Conservation (phyloP, 2,113 vertebrate species). For the Cebus imitator region DNA sequence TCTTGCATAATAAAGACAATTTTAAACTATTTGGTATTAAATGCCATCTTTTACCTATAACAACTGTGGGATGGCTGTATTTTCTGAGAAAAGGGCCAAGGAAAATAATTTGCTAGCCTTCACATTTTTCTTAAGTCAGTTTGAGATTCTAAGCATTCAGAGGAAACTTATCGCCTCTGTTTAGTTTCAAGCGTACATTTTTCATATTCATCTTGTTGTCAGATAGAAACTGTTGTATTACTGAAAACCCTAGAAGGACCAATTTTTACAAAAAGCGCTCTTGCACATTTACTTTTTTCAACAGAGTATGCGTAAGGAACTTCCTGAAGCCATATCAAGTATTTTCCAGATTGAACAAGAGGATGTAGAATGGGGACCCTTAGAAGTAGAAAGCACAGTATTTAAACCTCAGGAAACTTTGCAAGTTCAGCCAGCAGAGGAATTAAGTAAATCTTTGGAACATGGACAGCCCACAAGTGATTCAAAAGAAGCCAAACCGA, state of each 20-base stretch:
- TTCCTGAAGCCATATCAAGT: neutral
- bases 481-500: neutral
- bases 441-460: neutral
- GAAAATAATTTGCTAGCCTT: neutral
- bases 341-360: constrained; percentile 54
- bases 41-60: neutral
- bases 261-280: neutral
- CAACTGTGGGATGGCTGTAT: neutral
- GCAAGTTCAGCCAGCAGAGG: neutral
- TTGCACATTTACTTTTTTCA: neutral
- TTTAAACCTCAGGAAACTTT: constrained; percentile 43
- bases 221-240: neutral
- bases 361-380: constrained; percentile 22
- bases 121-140: constrained; percentile 15
- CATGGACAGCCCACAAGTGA: neutral
- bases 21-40: neutral
- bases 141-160: constrained; percentile 32
- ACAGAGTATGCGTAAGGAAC: neutral
- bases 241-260: constrained; percentile 7
- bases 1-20: neutral
- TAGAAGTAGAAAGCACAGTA: neutral
- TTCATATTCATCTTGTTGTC: neutral
- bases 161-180: neutral
- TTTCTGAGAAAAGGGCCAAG: neutral
- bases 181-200: neutral